Percentiles rank a stretch among this genome's conserved stretches.
Conservation (phyloP, 2,797 vertebrate genomes). For the Mareca penelope region DNA sequence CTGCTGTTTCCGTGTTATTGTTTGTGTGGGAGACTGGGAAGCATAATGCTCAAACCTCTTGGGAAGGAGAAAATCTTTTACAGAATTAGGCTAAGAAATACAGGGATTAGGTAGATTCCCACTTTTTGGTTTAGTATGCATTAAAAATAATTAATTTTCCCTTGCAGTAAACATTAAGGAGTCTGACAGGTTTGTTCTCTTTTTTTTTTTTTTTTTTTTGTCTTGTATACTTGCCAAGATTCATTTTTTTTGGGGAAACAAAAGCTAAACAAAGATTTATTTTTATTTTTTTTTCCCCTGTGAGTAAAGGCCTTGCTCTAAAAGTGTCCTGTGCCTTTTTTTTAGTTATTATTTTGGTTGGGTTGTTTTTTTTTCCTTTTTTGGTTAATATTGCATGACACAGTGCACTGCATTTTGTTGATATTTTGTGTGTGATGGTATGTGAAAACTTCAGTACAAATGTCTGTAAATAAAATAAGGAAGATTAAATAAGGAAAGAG, state of each 20-base stretch:
- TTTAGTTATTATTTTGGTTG: not conserved
- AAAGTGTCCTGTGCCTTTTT: not conserved
- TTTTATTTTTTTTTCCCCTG: rapidly evolving
- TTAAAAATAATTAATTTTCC: not conserved
- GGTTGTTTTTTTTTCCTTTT: not conserved
- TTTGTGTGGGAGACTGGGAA: not conserved
- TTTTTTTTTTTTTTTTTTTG: not conserved
- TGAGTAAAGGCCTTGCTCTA: not conserved
- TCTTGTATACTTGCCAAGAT: not conserved
- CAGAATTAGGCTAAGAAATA: not conserved
- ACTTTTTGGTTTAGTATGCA: not conserved
- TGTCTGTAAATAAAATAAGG: not conserved
- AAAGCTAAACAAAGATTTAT: not conserved
- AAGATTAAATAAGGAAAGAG: not conserved
- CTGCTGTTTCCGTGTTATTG: not conserved
- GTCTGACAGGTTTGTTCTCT: not conserved
- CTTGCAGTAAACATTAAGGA: not conserved
- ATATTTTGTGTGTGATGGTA: not conserved
- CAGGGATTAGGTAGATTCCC: not conserved
- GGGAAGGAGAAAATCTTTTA: not conserved
- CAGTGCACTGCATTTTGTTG: not conserved
- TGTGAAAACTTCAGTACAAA: not conserved
- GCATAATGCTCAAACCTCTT: not conserved
- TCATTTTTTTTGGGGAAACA: not conserved
- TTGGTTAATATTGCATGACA: not conserved